These are phyloP conservation scores for Amphiprion ocellaris DNA, from an alignment of 2,113 vertebrate species.

Conservation along the genomic window DNA sequence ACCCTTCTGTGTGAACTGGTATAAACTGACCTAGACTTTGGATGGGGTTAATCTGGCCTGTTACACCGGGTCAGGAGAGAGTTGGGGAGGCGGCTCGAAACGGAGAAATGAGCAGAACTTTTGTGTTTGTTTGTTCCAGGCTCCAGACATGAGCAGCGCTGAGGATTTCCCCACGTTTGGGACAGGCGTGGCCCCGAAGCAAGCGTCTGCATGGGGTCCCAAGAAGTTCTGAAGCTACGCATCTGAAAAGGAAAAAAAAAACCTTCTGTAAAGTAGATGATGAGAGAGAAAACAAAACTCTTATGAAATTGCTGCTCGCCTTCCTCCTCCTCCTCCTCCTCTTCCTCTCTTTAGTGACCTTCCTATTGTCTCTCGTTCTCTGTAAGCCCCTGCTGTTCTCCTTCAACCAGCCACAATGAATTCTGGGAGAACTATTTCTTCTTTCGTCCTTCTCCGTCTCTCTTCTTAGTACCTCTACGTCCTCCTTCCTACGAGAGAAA, in stretches of 20 bases:
- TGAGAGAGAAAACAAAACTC: slow-evolving; percentile 54
- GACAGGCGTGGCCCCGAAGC: slow-evolving; percentile 84
- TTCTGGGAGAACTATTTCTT: slow-evolving; percentile 63
- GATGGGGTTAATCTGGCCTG: too few relatives aligned
- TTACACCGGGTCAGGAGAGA: too few relatives aligned
- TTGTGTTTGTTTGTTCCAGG: slow-evolving; percentile 67
- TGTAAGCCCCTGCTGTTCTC: slow-evolving; percentile 42
- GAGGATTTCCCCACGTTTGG: slow-evolving; percentile 89
- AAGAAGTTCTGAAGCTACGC: slow-evolving; percentile 85
- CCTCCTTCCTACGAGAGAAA: slow-evolving; percentile 2
- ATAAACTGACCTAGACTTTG: too few relatives aligned
- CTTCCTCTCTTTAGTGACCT: slow-evolving; percentile 42
- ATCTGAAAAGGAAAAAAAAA: slow-evolving; percentile 5
- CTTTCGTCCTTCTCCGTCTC: slow-evolving; percentile 27
- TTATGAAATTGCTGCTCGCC: slow-evolving; percentile 74
- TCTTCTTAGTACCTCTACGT: slow-evolving; percentile 27
- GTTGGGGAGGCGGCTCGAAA: too few relatives aligned
- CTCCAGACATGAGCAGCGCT: slow-evolving; percentile 88
- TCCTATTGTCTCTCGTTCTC: slow-evolving; percentile 39
- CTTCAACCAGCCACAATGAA: slow-evolving; percentile 70
- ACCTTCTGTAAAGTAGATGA: slow-evolving; percentile 57
- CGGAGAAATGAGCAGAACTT: too few relatives aligned
- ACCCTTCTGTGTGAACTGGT: too few relatives aligned
- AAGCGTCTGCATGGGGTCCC: slow-evolving; percentile 87
- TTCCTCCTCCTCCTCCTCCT: slow-evolving; percentile 29